A percentile compares a stretch with the other conserved stretches of the same genome.
Conservation (phyloP, 2,113 vertebrate species). For the crab-eating macaque (Macaca fascicularis) region T2T-MFA8v1.1 NC_088387.1:97778501-97779000, state of each 20-base stretch:
- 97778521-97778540: too few relatives aligned
- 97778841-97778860: conserved; percentile 5
- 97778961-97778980: neutral
- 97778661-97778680: too few relatives aligned
- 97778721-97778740: neutral
- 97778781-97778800: neutral
- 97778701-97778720: too few relatives aligned
- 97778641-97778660: too few relatives aligned
- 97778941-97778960: neutral
- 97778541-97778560: too few relatives aligned
- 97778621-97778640: too few relatives aligned
- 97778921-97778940: conserved; percentile 26
- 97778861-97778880: neutral
- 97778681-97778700: too few relatives aligned
- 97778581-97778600: too few relatives aligned
- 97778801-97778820: conserved; percentile 36
- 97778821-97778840: neutral
- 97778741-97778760: conserved; percentile 31
- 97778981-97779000: neutral
- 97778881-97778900: conserved; percentile 9
- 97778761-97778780: conserved; percentile 19
- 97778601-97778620: too few relatives aligned
- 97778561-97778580: too few relatives aligned
- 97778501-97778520: too few relatives aligned
- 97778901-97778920: neutral